Percentiles rank a stretch among this genome's conserved stretches.
phyloP scores from a whole-genome alignment of 2,888 invertebrate genomes.

The Ganaspis brasiliensis region DNA sequence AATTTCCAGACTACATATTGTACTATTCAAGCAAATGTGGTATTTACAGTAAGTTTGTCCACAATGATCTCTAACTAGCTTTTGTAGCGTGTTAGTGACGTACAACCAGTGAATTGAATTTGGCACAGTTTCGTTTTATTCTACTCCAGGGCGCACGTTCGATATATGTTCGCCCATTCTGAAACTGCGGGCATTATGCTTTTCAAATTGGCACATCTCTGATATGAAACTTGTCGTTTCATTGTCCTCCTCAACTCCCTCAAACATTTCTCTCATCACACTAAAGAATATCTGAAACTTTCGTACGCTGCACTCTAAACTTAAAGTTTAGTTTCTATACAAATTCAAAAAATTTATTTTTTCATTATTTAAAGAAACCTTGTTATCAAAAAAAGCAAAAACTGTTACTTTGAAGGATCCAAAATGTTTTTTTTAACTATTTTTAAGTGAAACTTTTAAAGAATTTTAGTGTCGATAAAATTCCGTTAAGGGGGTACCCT shows the following conservation, averaged over 20 bases:
- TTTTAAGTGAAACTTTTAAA: too few relatives aligned
- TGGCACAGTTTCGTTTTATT: slow-evolving; percentile 68
- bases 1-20: not conserved
- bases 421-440: too few relatives aligned
- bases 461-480: too few relatives aligned
- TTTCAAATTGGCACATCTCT: slow-evolving; percentile 74
- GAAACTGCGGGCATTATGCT: slow-evolving; percentile 68
- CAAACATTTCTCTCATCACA: slow-evolving; percentile 12
- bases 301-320: too few relatives aligned
- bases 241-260: slow-evolving; percentile 17
- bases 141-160: slow-evolving; percentile 57
- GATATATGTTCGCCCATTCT: slow-evolving; percentile 64
- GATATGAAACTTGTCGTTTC: slow-evolving; percentile 71
- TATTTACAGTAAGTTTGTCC: slow-evolving; percentile 25
- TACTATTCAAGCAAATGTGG: not conserved
- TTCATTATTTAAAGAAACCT: too few relatives aligned
- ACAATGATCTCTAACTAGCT: slow-evolving; percentile 25
- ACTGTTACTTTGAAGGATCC: too few relatives aligned
- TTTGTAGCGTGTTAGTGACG: slow-evolving; percentile 49
- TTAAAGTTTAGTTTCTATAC: too few relatives aligned
- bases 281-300: not conserved
- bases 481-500: too few relatives aligned
- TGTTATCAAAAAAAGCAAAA: too few relatives aligned
- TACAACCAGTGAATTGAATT: slow-evolving; percentile 63
- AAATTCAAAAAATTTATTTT: too few relatives aligned